Evolutionary conservation across 2,888 invertebrate species (phyloP), one percentile per base, ranked within the genome.

Genomic region (Chromoteleia sp.): DNA sequence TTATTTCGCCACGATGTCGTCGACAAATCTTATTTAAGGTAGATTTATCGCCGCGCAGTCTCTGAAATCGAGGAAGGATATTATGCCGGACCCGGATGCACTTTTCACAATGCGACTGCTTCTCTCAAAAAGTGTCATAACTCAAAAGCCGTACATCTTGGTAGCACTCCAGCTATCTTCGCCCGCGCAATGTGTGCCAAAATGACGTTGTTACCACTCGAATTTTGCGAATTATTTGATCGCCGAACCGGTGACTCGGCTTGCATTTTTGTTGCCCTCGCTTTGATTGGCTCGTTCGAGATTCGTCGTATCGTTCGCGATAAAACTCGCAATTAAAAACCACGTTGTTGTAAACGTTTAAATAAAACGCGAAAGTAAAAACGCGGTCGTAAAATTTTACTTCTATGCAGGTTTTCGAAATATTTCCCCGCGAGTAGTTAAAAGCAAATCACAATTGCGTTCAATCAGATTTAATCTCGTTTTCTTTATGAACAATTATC

Each of bases 71-170:
- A 83, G 86, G 82, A 85, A 76, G 85, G 87, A 86, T 85, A 88
- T 88, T 86, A 86, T 86, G 83, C 84, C 71, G 86, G 86, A 87
- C 86, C 86, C 86, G 88, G 86, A 88, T 87, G 88, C 87, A 84
- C 88, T 86, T 84, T 86, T 89, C 88, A 86, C 86, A 85, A 85
- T 86, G 86, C 88, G 86, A 88, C 87, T 86, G 79, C 86, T 87
- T 84, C 85, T 85, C 88, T 89, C 89, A 88, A 88, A 88, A 89
- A 88, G 87, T 88, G 86, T 88, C 89, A 88, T 88, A 89, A 88
- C 86, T 89, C 88, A 89, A 88, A 88, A 88, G 84, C 85, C 83
- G 84, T 84, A 85, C 86, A 84, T 85, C 87, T 86, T 85, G 86
- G 85, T 85, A 85, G 86, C 86, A 86, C 88, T 89, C 87, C 86